Evolutionary conservation across 2,797 vertebrate genomes (phyloP), one percentile per base, ranked within the genome.

Genomic region (Alauda arvensis): DNA sequence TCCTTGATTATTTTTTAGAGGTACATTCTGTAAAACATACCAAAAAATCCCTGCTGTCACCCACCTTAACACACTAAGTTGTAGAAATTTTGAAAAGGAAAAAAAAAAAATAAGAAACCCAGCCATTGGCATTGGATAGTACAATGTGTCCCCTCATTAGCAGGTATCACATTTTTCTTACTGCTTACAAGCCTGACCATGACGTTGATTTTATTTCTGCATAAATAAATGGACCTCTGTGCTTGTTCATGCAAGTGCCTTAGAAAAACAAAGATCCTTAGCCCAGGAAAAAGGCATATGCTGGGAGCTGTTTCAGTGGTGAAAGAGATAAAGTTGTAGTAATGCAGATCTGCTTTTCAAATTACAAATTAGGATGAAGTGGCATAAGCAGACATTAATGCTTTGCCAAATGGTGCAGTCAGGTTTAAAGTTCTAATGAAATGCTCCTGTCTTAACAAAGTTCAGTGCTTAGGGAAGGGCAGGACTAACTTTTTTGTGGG

Each of bases 201-300:
- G n/a, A 51, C 20, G 0, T n/a, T 76, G 34, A 62, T 78, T 91
- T 91, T 62, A 39, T 88, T 66, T 76, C 51, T 5, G 1, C 77
- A 12, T 60, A 51, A 84, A 70, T 57, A 76, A 89, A 85, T 46
- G 55, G 77, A 85, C 92, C 87, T 91, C 65, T 69, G 21, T 76
- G 86, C 94, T 92, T 97, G 87, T 94, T 94, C 49, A 72, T 92
- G 90, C 69, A 66, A 94, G 97, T 98, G 97, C 97, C 97, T 98
- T 98, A 96, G 87, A 56, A 86, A 55, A 66, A 29, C 4, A 23
- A 68, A 69, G 63, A 71, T 70, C 68, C 76, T 45, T 52, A 61
- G 72, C 16, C 45, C 55, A 37, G 72, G 76, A 49, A 45, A 76
- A 78, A 87, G 39, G 12, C 15, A 8, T 34, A 3, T 12, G 49